Conservation (phyloP, 2,797 vertebrate genomes). For the Chelmon rostratus region DNA sequence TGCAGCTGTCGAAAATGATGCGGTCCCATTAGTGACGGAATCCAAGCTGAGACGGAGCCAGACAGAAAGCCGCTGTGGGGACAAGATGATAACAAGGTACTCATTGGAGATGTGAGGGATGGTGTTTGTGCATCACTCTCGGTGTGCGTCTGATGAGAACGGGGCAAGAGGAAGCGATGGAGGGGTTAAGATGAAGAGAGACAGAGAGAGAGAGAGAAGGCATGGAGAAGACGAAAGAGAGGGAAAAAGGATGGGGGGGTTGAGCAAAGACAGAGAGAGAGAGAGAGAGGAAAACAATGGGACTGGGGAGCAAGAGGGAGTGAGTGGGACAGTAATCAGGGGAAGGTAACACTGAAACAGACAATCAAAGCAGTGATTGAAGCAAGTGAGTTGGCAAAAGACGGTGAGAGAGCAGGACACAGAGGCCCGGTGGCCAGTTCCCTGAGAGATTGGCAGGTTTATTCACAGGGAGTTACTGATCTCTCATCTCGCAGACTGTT, state of each 20-base stretch:
- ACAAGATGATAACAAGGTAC: conserved; percentile 84
- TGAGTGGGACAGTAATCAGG: conserved; percentile 64
- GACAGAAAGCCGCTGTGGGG: conserved; percentile 73
- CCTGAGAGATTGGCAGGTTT: conserved; percentile 69
- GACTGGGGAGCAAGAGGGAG: conserved; percentile 49
- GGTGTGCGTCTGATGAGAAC: conserved; percentile 67
- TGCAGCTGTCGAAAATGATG: conserved; percentile 77
- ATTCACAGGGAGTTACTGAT: conserved; percentile 64
- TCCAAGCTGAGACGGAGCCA: conserved; percentile 71
- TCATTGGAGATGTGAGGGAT: conserved; percentile 81
- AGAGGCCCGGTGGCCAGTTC: conserved; percentile 15
- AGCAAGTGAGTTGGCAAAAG: conserved; percentile 38
- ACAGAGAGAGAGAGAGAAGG: conserved; percentile 13
- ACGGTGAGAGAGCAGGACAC: background rate
- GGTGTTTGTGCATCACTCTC: conserved; percentile 68
- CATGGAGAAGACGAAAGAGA: conserved; percentile 40
- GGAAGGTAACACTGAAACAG: conserved; percentile 51
- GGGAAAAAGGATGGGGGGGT: conserved; percentile 52
- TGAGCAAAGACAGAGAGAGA: conserved; percentile 69
- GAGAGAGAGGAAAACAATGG: conserved; percentile 60
- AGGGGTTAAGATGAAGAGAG: conserved; percentile 67
- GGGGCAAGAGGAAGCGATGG: conserved; percentile 57
- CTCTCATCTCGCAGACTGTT: conserved; percentile 54
- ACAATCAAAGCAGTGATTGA: conserved; percentile 53
- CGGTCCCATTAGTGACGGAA: conserved; percentile 78